These are phyloP conservation scores for Bembecia ichneumoniformis DNA, from an alignment of 2,888 invertebrate species.

Conservation along the genomic window DNA sequence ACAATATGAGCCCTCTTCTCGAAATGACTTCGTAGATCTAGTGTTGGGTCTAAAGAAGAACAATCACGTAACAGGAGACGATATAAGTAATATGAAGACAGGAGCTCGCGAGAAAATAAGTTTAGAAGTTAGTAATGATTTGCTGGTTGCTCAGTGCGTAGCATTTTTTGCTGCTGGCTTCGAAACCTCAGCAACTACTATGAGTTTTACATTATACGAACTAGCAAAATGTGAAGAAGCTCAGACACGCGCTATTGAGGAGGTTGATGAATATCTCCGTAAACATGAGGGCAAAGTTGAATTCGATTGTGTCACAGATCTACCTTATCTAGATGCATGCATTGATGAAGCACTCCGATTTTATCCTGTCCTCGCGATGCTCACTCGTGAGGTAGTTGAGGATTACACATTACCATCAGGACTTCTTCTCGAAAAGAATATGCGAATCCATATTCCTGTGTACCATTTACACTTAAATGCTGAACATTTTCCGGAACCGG, in stretches of 20 bases:
- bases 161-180: slow-evolving; percentile 54
- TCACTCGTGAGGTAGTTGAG: slow-evolving; percentile 39
- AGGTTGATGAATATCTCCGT: slow-evolving; percentile 30
- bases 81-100: slow-evolving; percentile 22
- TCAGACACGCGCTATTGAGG: slow-evolving; percentile 24
- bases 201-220: slow-evolving; percentile 29
- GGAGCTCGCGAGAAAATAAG: slow-evolving; percentile 4
- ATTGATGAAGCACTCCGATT: slow-evolving; percentile 35
- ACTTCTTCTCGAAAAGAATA: slow-evolving; percentile 30
- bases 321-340: slow-evolving; percentile 34
- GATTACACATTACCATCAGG: slow-evolving; percentile 39
- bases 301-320: slow-evolving; percentile 33
- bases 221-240: slow-evolving; percentile 29
- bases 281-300: slow-evolving; percentile 19
- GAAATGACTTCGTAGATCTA: slow-evolving; percentile 42
- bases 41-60: slow-evolving; percentile 30
- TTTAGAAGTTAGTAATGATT: slow-evolving; percentile 31
- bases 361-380: slow-evolving; percentile 37
- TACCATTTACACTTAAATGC: slow-evolving; percentile 38
- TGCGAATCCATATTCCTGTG: slow-evolving; percentile 43
- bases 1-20: slow-evolving; percentile 21
- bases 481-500: slow-evolving; percentile 39
- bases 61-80: slow-evolving; percentile 29
- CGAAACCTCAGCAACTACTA: slow-evolving; percentile 35
- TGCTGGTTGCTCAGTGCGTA: slow-evolving; percentile 57